Evolutionary conservation across 2,888 invertebrate genomes (phyloP), one percentile per base, ranked within the genome.

Genomic region (Lithophane semibrunnea): DNA sequence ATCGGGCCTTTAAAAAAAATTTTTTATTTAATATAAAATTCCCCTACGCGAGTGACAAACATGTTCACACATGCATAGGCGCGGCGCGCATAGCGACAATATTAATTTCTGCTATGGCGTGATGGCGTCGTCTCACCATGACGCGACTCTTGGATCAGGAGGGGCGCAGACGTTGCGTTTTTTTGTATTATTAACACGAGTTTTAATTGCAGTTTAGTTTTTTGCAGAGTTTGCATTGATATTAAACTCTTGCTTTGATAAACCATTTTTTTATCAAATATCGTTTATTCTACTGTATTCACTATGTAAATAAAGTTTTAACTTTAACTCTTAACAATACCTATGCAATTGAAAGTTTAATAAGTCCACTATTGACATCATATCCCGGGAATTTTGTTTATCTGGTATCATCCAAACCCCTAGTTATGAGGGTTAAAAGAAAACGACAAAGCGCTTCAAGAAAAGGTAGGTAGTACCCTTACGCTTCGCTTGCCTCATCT

Each of bases 101-200:
- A 88, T 88, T 88, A 84, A 84, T 86, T 87, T 89, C 80, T 81
- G 77, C 78, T 58, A 75, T 82, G 80, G 76, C 71, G 64, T 68
- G 67, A 76, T 82, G 80, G 72, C 77, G 58, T 70, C 73, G 76
- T 74, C 63, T 76, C 82, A 75, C 80, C 74, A 77, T 84, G 83
- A 78, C 65, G 44, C 60, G 72, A 29, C 52, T 69, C 10, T 18
- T 18, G 37, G 10, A 60, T 63, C n/a, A 76, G 16, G 54, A 66
- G 0, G 10, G 49, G 16, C 68, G 61, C 64, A 76, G 65, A 75
- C 72, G 0, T 52, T n/a, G 37, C 58, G 68, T 54, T 56, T 68
- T 10, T n/a, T 58, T n/a, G 1, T 16, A 24, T 29, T 58, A 12
- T 5, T 10, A n/a, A 56, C 10, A 56, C 9, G 10, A 21, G 4